Evolutionary conservation across 2,888 invertebrate species (phyloP), one percentile per base, ranked within the genome.

Genomic region (Rhagonycha fulva): DNA sequence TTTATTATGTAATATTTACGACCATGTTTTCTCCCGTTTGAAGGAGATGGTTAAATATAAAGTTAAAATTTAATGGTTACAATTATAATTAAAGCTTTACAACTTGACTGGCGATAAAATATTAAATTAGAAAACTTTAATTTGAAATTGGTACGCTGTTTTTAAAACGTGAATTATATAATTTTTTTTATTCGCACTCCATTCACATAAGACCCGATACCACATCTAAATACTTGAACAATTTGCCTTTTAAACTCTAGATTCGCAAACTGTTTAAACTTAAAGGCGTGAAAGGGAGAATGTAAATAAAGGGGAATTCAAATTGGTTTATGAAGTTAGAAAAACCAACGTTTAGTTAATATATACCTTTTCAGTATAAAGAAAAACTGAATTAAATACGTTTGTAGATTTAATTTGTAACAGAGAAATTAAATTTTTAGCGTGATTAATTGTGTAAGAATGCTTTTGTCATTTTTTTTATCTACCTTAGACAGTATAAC

Each of bases 261-360:
- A 62, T 68, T 71, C 70, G 68, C 63, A 67, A 68, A 72, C 71
- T 69, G 23, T 30, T 73, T 73, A 26, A 70, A 32, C 60, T 62
- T 32, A 68, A 70, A 73, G 74, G 71, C 70, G 74, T 47, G 71
- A 76, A 76, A 76, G 76, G 68, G 74, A 71, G 71, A 76, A 74
- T 69, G 74, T 73, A 76, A 76, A 76, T 76, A 76, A 76, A 74
- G 74, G 71, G 76, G 71, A 68, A 71, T 76, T 74, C 71, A 76
- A 76, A 76, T 76, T 76, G 76, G 74, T 73, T 76, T 76, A 76
- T 76, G 76, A 76, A 76, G 76, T 74, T 75, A 74, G 62, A 71
- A 71, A 74, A 74, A 74, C 73, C 67, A 71, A 68, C 74, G 63
- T 76, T 76, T 74, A 76, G 76, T 74, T 71, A 74, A 74, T 74